A percentile compares a stretch with the other conserved stretches of the same genome.
Evolutionary conservation across 2,888 invertebrate genomes (phyloP).

Genomic region (Pristionchus maxplancki): DNA sequence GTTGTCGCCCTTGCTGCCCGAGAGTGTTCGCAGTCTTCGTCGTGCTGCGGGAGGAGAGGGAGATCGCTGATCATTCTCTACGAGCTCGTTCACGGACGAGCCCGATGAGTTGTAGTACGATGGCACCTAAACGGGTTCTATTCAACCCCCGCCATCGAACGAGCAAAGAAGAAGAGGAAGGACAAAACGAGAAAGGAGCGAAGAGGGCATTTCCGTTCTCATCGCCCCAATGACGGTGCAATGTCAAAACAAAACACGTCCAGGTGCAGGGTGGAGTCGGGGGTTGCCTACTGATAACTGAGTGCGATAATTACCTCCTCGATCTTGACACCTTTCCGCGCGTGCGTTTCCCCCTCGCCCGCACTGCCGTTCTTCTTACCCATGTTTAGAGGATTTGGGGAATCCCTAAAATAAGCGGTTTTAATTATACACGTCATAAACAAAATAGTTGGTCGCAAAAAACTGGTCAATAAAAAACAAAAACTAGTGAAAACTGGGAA

Average conservation of each 20-base stretch:
- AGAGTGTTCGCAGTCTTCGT: conserved; percentile 63
- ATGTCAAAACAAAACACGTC: conserved; percentile 30
- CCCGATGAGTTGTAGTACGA: conserved; percentile 60
- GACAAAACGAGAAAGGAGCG: conserved; percentile 14
- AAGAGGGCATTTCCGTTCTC: conserved; percentile 28
- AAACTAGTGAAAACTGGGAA: not conserved
- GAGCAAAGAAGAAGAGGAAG: not conserved
- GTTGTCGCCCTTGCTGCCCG: conserved; percentile 77
- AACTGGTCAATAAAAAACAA: not conserved
- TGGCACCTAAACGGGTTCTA: conserved; percentile 51
- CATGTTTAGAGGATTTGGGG: conserved; percentile 40
- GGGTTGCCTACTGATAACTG: not conserved
- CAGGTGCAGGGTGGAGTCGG: conserved; percentile 14
- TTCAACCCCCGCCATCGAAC: conserved; percentile 1
- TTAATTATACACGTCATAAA: not conserved
- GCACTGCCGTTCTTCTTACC: conserved; percentile 50
- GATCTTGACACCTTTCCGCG: conserved; percentile 48
- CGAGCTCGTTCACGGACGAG: conserved; percentile 68
- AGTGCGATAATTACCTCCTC: conserved; percentile 43
- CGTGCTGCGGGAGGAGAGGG: conserved; percentile 63
- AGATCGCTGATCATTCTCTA: conserved; percentile 55
- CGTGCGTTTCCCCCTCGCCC: conserved; percentile 23
- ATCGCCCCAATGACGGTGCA: not conserved
- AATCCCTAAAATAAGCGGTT: not conserved
- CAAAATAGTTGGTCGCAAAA: not conserved